Percentiles rank a stretch among this genome's conserved stretches.
Conservation (phyloP, 2,888 invertebrate genomes). For the Tetragonula carbonaria region DNA sequence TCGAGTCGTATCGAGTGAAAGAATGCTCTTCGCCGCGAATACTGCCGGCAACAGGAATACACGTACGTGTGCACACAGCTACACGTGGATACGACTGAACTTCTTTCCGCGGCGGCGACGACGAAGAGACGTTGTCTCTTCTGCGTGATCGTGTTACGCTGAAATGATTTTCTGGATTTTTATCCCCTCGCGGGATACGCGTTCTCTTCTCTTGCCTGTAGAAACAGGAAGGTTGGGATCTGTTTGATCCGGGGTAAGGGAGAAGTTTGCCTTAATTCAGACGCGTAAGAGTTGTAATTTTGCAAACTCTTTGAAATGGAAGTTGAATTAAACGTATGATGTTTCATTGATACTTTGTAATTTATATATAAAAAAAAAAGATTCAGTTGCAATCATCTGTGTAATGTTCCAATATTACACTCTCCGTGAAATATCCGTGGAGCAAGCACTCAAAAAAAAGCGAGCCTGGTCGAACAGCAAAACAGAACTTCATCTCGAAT, state of each 20-base stretch:
- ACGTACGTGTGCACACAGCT: too few relatives aligned
- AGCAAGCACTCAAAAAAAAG: neutral
- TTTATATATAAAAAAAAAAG: too few relatives aligned
- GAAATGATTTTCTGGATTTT: constrained; percentile 5
- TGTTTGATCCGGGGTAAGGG: too few relatives aligned
- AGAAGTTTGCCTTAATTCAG: neutral
- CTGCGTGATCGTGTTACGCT: neutral
- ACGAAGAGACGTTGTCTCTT: constrained; percentile 1
- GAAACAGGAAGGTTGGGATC: neutral
- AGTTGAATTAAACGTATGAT: too few relatives aligned
- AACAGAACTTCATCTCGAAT: neutral
- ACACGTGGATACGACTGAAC: neutral
- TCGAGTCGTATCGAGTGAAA: constrained; percentile 5
- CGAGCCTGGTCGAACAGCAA: neutral
- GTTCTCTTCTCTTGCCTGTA: too few relatives aligned
- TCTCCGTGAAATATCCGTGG: neutral
- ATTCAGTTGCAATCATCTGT: too few relatives aligned
- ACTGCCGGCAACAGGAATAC: neutral
- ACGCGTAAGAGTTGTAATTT: too few relatives aligned
- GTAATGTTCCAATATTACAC: neutral
- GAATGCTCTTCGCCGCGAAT: neutral
- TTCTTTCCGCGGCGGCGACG: neutral
- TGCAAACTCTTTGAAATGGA: too few relatives aligned
- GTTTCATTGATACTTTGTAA: too few relatives aligned
- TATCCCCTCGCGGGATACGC: neutral